Evolutionary conservation across 1,140 invertebrate genomes (phyloP), one percentile per base, ranked within the genome.

Genomic region (Leptinotarsa undecemlineata): DNA sequence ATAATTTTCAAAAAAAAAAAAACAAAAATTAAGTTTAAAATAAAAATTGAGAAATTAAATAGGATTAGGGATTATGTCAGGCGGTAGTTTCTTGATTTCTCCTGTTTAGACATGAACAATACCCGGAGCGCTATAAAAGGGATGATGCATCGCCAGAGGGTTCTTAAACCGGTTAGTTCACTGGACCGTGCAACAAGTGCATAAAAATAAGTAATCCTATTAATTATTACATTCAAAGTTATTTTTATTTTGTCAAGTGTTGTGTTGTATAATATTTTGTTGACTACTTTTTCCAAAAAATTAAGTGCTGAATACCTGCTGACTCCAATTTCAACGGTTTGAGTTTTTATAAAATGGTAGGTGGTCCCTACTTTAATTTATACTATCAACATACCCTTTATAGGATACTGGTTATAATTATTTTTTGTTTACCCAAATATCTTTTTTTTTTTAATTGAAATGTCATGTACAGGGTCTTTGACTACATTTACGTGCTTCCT

Each of bases 91-190:
- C 70, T 63, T 72, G 70, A 72, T 72, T 72, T 72, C 63, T 72
- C 70, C 70, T 72, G 70, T 72, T 72, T 26, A 72, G 23, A 72
- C 70, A 62, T 72, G 70, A 72, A 72, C 42, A 72, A 62, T 63
- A 33, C 48, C 69, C 69, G n/a, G n/a, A n/a, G n/a, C n/a, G 47
- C 69, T 72, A 63, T 72, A 63, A 72, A 72, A 72, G 57, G 3
- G 21, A 23, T 60, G 26, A 72, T 72, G 70, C 70, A 72, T 72
- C 33, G 60, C 70, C 48, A 33, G 48, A 72, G 48, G 70, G 20
- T 21, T 21, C 2, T 21, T 21, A 21, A 21, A 21, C 20, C 2
- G 2, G 14, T 63, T 63, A 63, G 61, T 63, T 21, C 21, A 63
- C 61, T 63, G 61, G 61, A 6, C 21, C 14, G 61, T 63, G 19